Percentiles rank a stretch among this genome's conserved stretches.
Conservation (phyloP, 30 jellyfish, hydroid and myxozoan species). For the Aurelia aurita complex sp. Pacific region DNA sequence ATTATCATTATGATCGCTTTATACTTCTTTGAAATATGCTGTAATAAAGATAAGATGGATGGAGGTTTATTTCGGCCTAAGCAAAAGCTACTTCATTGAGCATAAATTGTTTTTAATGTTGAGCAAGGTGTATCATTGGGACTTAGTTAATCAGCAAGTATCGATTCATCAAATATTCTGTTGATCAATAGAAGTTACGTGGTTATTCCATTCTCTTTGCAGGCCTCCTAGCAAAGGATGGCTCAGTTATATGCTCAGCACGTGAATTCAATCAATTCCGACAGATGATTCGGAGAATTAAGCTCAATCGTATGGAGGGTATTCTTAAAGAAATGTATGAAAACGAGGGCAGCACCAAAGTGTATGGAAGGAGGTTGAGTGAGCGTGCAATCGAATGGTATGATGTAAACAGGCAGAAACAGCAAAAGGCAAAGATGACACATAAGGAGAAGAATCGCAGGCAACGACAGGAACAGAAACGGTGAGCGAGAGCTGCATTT, state of each 20-base stretch:
- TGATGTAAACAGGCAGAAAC: conserved; percentile 59
- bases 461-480: conserved; percentile 33
- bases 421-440: conserved; percentile 33
- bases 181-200: too few relatives aligned
- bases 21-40: too few relatives aligned
- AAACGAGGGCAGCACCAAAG: conserved; percentile 11
- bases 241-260: conserved; percentile 84
- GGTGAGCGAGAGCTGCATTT: conserved; percentile 17
- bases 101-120: too few relatives aligned
- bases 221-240: conserved; percentile 88
- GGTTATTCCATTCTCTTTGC: background rate
- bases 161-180: too few relatives aligned
- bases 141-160: too few relatives aligned
- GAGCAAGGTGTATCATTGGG: too few relatives aligned
- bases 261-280: conserved; percentile 86
- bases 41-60: too few relatives aligned
- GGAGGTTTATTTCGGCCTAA: too few relatives aligned
- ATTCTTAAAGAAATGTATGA: background rate
- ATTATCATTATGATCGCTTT: too few relatives aligned
- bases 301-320: conserved; percentile 66
- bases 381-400: conserved; percentile 42
- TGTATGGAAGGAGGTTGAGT: conserved; percentile 25
- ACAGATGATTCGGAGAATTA: conserved; percentile 85
- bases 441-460: conserved; percentile 45
- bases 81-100: too few relatives aligned